A percentile compares a stretch with the other conserved stretches of the same genome.
Conservation (phyloP, 2,797 vertebrate species). For the Falco naumanni region DNA sequence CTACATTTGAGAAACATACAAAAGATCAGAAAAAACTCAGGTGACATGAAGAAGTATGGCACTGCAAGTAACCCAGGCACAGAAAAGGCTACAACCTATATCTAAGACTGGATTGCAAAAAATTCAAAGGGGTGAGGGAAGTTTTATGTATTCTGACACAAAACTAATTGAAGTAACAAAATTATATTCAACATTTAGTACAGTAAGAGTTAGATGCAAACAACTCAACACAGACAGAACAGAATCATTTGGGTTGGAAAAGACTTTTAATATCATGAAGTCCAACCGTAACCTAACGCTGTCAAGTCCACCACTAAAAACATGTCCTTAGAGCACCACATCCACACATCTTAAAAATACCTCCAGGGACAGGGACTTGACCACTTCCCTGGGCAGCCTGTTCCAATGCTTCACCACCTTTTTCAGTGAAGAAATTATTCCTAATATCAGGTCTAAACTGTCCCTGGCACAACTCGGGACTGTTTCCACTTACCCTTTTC, state of each 20-base stretch:
- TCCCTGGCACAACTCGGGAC: not conserved
- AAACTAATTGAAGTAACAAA: not conserved
- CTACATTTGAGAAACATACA: not conserved
- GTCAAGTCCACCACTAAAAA: not conserved
- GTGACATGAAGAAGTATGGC: not conserved
- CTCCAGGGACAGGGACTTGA: not conserved
- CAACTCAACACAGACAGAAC: not conserved
- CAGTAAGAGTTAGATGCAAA: not conserved
- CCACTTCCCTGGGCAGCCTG: not conserved
- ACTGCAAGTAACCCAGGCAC: not conserved
- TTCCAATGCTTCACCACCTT: not conserved
- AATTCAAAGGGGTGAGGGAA: not conserved
- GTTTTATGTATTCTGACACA: not conserved
- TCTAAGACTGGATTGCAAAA: not conserved
- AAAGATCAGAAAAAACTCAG: not conserved
- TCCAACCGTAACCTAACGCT: not conserved
- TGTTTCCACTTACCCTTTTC: not conserved
- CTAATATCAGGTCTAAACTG: not conserved
- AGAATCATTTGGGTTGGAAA: not conserved
- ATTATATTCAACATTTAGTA: not conserved
- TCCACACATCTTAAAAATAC: not conserved
- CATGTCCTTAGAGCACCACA: too few relatives aligned
- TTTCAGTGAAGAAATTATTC: not conserved
- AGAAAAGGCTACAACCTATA: not conserved
- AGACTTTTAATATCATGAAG: not conserved